Base-by-base conservation (phyloP, 1,140 invertebrate genomes). In the Mizuhopecten yessoensis region DNA sequence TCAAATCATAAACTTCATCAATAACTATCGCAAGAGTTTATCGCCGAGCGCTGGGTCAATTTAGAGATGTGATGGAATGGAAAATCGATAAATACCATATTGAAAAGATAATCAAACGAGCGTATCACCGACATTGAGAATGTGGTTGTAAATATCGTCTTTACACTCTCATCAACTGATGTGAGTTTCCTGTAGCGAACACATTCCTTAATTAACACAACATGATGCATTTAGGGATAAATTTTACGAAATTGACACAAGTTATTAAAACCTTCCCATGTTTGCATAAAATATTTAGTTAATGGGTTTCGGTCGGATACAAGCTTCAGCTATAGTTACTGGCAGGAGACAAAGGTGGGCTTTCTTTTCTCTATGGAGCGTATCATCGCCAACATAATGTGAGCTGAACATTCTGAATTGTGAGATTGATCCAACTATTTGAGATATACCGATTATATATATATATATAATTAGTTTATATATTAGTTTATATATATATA, bases 151-250 rank as follows among this genome's bases (percentile, higher is more conserved):
- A n/a, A 75, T 75, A 29, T 3, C 23, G 17, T 9, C 23, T 3
- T 75, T 75, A 75, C 57, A 75, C n/a, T 75, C 57, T 29, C n/a
- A 29, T 75, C 29, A 75, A n/a, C 57, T n/a, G n/a, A 75, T 29
- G 57, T 7, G 23, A 29, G 57, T 75, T 75, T 75, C n/a, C 57
- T n/a, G 23, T 29, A n/a, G 57, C n/a, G n/a, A 75, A 75, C 23
- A 17, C n/a, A 75, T 75, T 75, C 29, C 57, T 75, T 75, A 75
- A 75, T 75, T 75, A 75, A 75, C 57, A 75, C 57, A 75, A 75
- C 57, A 75, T 29, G 57, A 75, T 75, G 57, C 5, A 75, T n/a
- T 75, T 75, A 23, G n/a, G 57, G n/a, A 75, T 75, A 75, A 75
- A 75, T 29, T 29, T 75, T 23, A 49, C 57, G 57, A 75, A 29